These are phyloP conservation scores for Palythoa grandiflora DNA, from an alignment of 92 coral and sea anemone species.

Conservation along the genomic window DNA sequence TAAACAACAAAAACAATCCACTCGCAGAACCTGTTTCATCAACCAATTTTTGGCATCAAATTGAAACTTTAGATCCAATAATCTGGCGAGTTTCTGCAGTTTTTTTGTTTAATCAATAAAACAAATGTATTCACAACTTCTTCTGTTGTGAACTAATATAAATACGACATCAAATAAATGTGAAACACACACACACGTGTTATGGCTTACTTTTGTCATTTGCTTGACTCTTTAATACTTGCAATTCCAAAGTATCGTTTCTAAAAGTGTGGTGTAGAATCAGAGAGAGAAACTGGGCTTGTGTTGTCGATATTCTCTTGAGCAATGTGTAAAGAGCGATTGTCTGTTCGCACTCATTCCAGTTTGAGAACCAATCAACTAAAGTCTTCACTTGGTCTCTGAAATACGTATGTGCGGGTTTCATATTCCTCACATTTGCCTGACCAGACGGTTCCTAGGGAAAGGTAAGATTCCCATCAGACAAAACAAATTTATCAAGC, in stretches of 20 bases:
- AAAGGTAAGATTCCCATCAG: slow-evolving; percentile 17
- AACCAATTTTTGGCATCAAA: not conserved
- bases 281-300: slow-evolving; percentile 92
- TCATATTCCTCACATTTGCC: slow-evolving; percentile 83
- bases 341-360: slow-evolving; percentile 99
- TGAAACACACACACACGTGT: slow-evolving; percentile 11
- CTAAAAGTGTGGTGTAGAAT: slow-evolving; percentile 97
- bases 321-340: slow-evolving; percentile 93
- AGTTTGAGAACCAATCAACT: slow-evolving; percentile 93
- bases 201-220: slow-evolving; percentile 89
- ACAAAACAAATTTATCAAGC: slow-evolving; percentile 45
- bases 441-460: slow-evolving; percentile 50
- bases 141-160: too few relatives aligned
- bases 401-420: slow-evolving; percentile 92
- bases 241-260: slow-evolving; percentile 87
- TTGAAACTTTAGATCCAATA: too few relatives aligned
- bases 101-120: too few relatives aligned
- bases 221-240: slow-evolving; percentile 85
- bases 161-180: too few relatives aligned
- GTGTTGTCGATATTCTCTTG: slow-evolving; percentile 89
- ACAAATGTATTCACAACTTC: too few relatives aligned
- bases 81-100: too few relatives aligned
- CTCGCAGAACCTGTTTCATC: not conserved
- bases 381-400: slow-evolving; percentile 93
- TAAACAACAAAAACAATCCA: not conserved